phyloP scores from a whole-genome alignment of 2,888 invertebrate genomes.

The Microctonus hyperodae region DNA sequence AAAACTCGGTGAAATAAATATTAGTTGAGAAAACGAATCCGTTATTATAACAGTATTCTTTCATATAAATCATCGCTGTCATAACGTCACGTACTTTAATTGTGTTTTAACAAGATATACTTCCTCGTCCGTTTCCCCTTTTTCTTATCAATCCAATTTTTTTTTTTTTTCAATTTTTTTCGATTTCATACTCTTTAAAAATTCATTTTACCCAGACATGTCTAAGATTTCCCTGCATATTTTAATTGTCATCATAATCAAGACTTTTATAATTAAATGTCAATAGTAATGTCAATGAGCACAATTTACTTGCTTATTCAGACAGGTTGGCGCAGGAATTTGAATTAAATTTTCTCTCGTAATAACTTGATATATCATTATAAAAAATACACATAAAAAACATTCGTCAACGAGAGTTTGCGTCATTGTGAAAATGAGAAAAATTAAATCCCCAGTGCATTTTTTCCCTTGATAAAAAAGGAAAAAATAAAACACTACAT shows the following conservation, averaged over 20 bases:
- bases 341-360: not conserved
- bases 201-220: not conserved
- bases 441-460: not conserved
- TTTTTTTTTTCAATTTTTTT: not conserved
- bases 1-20: slow-evolving; percentile 37
- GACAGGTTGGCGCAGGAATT: not conserved
- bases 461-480: not conserved
- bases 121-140: not conserved
- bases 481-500: too few species aligned
- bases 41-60: slow-evolving; percentile 24
- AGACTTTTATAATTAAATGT: not conserved
- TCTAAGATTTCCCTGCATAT: not conserved
- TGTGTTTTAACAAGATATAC: slow-evolving; percentile 44
- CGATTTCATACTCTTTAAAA: not conserved
- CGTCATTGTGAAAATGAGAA: not conserved
- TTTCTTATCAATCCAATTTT: not conserved
- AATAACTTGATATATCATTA: not conserved
- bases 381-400: not conserved
- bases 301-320: not conserved
- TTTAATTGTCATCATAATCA: slow-evolving; percentile 3
- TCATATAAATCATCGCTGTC: slow-evolving; percentile 42
- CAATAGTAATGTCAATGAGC: not conserved
- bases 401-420: not conserved
- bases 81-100: slow-evolving; percentile 45
- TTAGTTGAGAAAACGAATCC: slow-evolving; percentile 40